phyloP scores from a whole-genome alignment of 2,888 invertebrate genomes.

The Schizaphis graminum region DNA sequence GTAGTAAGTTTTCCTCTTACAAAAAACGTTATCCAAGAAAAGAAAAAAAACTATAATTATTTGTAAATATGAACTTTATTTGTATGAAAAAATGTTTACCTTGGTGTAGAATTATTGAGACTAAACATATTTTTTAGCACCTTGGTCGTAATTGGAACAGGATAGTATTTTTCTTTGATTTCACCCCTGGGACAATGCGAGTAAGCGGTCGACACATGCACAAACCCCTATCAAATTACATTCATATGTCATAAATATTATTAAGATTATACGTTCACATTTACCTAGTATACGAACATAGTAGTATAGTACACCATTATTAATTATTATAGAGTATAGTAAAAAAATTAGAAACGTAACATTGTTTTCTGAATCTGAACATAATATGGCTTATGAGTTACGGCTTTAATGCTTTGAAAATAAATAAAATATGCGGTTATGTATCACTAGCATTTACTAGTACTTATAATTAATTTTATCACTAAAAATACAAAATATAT shows the following conservation, averaged over 20 bases:
- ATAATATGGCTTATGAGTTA: too few species aligned
- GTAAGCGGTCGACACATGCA: constrained; percentile 32
- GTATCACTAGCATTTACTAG: too few species aligned
- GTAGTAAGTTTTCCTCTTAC: not conserved
- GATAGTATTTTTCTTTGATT: constrained; percentile 5
- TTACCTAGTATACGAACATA: not conserved
- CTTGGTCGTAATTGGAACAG: not conserved
- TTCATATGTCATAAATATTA: not conserved
- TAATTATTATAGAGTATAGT: not conserved
- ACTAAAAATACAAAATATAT: too few species aligned
- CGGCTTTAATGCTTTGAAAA: too few species aligned
- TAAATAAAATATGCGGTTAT: too few species aligned
- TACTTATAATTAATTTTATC: too few species aligned
- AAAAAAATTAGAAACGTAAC: too few species aligned
- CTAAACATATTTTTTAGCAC: not conserved
- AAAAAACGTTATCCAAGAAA: not conserved
- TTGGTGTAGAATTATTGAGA: not conserved
- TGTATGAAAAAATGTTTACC: not conserved
- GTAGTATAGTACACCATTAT: not conserved
- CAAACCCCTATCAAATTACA: constrained; percentile 22
- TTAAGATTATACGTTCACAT: too few species aligned
- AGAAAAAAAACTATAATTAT: not conserved
- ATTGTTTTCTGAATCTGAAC: not conserved
- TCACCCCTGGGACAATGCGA: not conserved
- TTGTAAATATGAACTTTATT: too few species aligned